Percentiles rank a stretch among this genome's conserved stretches.
phyloP scores from a whole-genome alignment of 2,888 invertebrate species.

The Agrilus mali region DNA sequence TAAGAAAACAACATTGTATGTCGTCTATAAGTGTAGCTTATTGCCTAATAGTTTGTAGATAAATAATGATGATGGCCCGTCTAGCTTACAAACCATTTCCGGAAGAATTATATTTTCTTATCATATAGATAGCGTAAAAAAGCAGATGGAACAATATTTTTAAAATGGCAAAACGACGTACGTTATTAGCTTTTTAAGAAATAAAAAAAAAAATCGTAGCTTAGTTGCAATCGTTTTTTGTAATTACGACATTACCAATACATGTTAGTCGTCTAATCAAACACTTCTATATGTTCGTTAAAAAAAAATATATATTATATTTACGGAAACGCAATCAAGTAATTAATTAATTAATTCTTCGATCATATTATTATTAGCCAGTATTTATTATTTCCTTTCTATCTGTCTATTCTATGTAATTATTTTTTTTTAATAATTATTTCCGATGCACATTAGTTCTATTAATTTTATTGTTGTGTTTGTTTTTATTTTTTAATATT shows the following conservation, averaged over 20 bases:
- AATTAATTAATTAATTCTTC: neutral
- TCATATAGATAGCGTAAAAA: slow-evolving; percentile 19
- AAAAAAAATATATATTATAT: slow-evolving; percentile 6
- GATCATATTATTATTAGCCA: too few species aligned
- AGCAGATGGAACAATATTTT: slow-evolving; percentile 14
- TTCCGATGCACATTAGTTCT: too few species aligned
- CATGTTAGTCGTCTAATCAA: too few species aligned
- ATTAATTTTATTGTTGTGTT: too few species aligned
- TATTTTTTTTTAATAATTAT: too few species aligned
- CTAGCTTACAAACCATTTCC: slow-evolving; percentile 28
- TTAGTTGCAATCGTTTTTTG: slow-evolving; percentile 11
- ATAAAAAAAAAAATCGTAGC: slow-evolving; percentile 7
- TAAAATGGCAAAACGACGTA: slow-evolving; percentile 14
- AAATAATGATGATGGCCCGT: slow-evolving; percentile 12
- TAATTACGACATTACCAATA: slow-evolving; percentile 9
- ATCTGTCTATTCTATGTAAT: too few species aligned
- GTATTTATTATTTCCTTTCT: too few species aligned
- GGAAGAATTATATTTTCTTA: slow-evolving; percentile 33
- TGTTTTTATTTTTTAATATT: too few species aligned
- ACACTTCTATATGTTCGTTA: neutral
- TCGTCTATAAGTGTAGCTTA: slow-evolving; percentile 24
- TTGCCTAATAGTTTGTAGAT: slow-evolving; percentile 16
- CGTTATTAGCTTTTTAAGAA: slow-evolving; percentile 16
- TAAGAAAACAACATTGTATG: too few species aligned
- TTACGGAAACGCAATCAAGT: slow-evolving; percentile 7